A percentile compares a stretch with the other conserved stretches of the same genome.
These are phyloP conservation scores for Porphyrio hochstetteri DNA, from an alignment of 2,113 vertebrate species.

Conservation along the genomic window DNA sequence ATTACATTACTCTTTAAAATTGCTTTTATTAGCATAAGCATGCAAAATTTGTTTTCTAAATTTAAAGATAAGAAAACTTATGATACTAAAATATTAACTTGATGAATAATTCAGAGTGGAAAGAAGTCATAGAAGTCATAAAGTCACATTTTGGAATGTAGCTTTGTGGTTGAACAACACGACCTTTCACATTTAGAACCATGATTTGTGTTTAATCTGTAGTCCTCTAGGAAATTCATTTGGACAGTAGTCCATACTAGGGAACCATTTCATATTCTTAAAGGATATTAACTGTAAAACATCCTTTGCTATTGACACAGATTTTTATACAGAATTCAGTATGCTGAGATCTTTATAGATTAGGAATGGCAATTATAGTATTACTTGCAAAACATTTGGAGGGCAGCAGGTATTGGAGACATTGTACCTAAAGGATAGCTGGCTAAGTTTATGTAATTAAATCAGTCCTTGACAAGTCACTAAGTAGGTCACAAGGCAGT, in stretches of 20 bases:
- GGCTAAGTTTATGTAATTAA: background rate
- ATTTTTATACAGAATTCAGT: background rate
- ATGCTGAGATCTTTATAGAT: background rate
- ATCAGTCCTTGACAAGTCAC: background rate
- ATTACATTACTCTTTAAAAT: background rate
- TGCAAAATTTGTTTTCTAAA: background rate
- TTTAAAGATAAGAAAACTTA: slow-evolving; percentile 14
- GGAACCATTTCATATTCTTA: background rate
- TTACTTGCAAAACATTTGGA: background rate
- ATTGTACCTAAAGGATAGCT: background rate
- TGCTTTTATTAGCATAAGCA: background rate
- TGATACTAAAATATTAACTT: background rate
- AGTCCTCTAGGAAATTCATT: slow-evolving; percentile 24
- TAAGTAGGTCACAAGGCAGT: background rate
- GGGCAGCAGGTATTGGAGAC: background rate
- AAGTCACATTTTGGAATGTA: background rate
- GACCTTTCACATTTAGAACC: background rate
- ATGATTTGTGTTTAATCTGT: slow-evolving; percentile 22
- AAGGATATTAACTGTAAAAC: background rate
- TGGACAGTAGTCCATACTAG: background rate
- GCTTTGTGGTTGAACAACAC: background rate
- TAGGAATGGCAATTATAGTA: background rate
- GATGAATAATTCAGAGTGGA: background rate
- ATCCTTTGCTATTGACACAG: background rate
- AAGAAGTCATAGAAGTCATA: background rate